Evolutionary conservation across 37 sponge, comb jelly and placozoan species (phyloP).

Genomic region (Cliona cf. orientalis): DNA sequence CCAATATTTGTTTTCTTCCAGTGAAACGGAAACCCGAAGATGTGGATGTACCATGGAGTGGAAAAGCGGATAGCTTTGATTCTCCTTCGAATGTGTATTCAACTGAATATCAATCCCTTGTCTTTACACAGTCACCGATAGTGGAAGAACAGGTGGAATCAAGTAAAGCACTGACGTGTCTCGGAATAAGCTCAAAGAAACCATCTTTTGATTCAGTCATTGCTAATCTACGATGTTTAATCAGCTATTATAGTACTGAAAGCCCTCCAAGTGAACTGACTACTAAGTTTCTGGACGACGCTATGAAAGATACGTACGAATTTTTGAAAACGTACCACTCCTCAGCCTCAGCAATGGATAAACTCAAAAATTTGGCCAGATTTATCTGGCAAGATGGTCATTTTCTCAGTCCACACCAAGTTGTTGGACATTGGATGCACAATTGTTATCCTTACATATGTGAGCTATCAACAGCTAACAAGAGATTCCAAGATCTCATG

Average conservation of each 20-base stretch:
- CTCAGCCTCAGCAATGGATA: no score
- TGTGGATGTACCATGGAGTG: constrained; percentile 50
- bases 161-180: no score
- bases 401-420: constrained; percentile 22
- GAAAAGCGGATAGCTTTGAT: neutral
- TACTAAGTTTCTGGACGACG: no score
- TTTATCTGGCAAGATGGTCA: constrained; percentile 63
- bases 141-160: no score
- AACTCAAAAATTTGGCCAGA: no score
- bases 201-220: constrained; percentile 19
- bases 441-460: constrained; percentile 41
- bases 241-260: no score
- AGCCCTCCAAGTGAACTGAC: no score
- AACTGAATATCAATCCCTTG: neutral
- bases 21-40: constrained; percentile 18
- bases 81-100: constrained; percentile 27
- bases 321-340: no score
- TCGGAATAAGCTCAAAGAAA: constrained; percentile 5
- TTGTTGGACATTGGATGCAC: constrained; percentile 3
- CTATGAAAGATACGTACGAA: no score
- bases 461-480: constrained; percentile 27
- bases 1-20: constrained; percentile 40
- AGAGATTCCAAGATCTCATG: constrained; percentile 15
- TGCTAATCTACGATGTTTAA: constrained; percentile 10
- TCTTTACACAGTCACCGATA: constrained; percentile 37